Evolutionary conservation across 2,113 vertebrate species (phyloP).

Genomic region (Procavia capensis): DNA sequence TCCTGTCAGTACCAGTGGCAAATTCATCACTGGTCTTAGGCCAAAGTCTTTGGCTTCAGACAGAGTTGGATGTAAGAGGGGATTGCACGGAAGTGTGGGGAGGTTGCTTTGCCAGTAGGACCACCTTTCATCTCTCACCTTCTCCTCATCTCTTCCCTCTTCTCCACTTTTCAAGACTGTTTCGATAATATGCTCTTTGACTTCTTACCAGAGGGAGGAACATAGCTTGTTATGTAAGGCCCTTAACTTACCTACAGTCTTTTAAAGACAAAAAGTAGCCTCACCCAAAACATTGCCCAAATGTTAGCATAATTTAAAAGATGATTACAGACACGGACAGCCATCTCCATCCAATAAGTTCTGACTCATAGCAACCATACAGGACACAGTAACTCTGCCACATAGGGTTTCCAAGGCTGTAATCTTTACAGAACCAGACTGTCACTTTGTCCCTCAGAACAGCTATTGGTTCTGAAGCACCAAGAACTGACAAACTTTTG

Average conservation of each 20-base stretch:
- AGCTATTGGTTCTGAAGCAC: neutral
- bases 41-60: neutral
- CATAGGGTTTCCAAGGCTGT: neutral
- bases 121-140: neutral
- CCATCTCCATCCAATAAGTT: too few species aligned
- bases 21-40: neutral
- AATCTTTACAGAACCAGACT: neutral
- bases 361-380: neutral
- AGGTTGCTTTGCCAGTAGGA: neutral
- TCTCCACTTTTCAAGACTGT: neutral
- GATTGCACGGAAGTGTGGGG: rapidly evolving
- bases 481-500: too few species aligned
- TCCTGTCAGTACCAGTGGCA: neutral
- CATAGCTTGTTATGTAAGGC: neutral
- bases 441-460: neutral
- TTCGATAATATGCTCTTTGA: neutral
- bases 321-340: neutral
- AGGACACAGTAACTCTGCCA: neutral
- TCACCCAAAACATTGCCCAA: neutral
- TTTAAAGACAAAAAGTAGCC: neutral
- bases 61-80: neutral
- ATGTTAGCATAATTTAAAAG: neutral
- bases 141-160: neutral
- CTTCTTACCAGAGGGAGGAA: neutral
- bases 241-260: neutral